Evolutionary conservation across 1,140 invertebrate genomes (phyloP).

Genomic region (Drosophila pruinosa): DNA sequence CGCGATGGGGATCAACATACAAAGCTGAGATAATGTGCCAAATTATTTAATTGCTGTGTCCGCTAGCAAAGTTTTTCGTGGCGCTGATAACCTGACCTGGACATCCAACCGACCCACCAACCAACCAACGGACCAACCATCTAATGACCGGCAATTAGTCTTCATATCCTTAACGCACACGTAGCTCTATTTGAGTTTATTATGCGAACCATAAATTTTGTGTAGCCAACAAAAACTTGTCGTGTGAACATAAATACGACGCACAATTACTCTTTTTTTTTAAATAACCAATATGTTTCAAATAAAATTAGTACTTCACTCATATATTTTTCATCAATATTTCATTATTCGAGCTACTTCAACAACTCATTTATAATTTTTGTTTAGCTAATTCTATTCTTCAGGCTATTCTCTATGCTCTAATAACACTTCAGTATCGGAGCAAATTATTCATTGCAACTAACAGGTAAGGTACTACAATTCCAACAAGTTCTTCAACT

Average conservation of each 20-base stretch:
- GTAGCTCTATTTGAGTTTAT: conserved; percentile 12
- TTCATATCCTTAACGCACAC: conserved; percentile 25
- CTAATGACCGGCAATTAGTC: conserved; percentile 56
- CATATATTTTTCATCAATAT: no score
- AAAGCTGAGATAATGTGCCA: conserved; percentile 1
- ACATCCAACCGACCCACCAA: neutral
- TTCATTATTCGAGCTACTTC: no score
- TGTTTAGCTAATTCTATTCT: no score
- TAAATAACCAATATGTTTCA: neutral
- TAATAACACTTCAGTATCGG: no score
- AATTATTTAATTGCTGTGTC: conserved; percentile 44
- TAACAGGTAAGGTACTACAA: no score
- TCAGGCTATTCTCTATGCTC: no score
- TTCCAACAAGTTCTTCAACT: no score
- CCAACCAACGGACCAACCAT: conserved; percentile 9
- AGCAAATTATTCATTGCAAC: no score
- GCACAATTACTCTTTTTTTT: neutral
- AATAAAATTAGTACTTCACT: no score
- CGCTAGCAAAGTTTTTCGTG: conserved; percentile 39
- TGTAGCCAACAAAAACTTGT: neutral
- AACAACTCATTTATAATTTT: no score
- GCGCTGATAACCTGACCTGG: conserved; percentile 29
- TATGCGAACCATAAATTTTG: conserved; percentile 2
- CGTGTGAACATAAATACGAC: neutral
- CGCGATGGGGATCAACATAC: neutral